Evolutionary conservation across 2,888 invertebrate genomes (phyloP), one percentile per base, ranked within the genome.

Genomic region (Loripinus fragilis): DNA sequence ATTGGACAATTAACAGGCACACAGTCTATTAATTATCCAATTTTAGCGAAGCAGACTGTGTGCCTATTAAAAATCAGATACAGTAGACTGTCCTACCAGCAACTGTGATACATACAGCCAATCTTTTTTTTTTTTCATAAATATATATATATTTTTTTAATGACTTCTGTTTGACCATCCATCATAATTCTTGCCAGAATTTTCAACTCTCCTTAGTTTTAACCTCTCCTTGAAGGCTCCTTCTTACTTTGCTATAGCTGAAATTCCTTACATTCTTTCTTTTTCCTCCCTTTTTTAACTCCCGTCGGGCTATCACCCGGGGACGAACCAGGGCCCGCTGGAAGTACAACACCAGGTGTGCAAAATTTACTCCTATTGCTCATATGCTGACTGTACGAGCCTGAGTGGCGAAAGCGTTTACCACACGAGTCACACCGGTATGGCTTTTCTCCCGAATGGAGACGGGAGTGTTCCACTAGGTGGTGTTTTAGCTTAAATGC

Each of bases 401-500:
- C 87, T 7, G 87, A 87, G 78, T 87, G 87, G 71, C 85, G 85
- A 83, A 87, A 87, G 66, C 86, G 85, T 72, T 87, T 87, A 52
- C 84, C 84, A 74, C 87, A 87, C 60, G 79, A 74, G 15, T 81
- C 80, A 72, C 87, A 87, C 48, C 83, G 78, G 60, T 83, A 87
- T 12, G 87, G 87, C 48, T 86, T 83, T 67, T 87, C 87, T 30
- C 87, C 87, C 42, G 85, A 84, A 73, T 87, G 87, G 52, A 87
- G 87, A 45, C 87, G 83, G 30, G 85, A 83, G 76, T 87, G 87
- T 78, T 87, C 87, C 78, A 85, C 77, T 74, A 87, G 80, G 77
- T 87, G 87, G 73, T 87, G 87, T 71, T 87, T 87, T 68, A 86
- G 83, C 76, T 87, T 87, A 78, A 87, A 87, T 20, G 87, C 87